These are phyloP conservation scores for Drosophila nr. perissopoda DNA, from an alignment of 2,888 invertebrate genomes.

Conservation along the genomic window DNA sequence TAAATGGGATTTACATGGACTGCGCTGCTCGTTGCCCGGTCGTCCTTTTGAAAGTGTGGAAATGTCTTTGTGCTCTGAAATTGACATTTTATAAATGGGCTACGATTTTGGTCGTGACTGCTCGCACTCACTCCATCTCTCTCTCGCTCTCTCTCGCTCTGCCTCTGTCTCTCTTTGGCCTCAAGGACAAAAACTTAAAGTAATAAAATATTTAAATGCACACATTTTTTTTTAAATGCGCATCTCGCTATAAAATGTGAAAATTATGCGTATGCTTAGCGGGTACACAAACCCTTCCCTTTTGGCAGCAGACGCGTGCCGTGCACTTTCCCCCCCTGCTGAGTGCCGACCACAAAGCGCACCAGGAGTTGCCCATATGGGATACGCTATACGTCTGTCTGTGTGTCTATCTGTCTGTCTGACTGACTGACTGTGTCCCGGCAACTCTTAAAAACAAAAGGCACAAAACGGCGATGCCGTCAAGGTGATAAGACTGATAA, in stretches of 20 bases:
- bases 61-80: slow-evolving; percentile 67
- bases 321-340: slow-evolving; percentile 54
- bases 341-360: slow-evolving; percentile 67
- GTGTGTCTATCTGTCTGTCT: neutral
- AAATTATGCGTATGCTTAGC: slow-evolving; percentile 71
- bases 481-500: slow-evolving; percentile 58
- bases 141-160: neutral
- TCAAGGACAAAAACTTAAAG: slow-evolving; percentile 59
- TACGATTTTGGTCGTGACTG: slow-evolving; percentile 33
- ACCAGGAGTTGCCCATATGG: slow-evolving; percentile 65
- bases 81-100: slow-evolving; percentile 82
- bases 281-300: slow-evolving; percentile 57
- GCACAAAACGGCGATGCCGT: slow-evolving; percentile 13
- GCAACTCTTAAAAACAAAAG: slow-evolving; percentile 39
- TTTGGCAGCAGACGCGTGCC: slow-evolving; percentile 59
- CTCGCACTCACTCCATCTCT: neutral
- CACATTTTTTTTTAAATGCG: slow-evolving; percentile 49
- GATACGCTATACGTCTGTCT: slow-evolving; percentile 1
- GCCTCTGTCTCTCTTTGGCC: neutral
- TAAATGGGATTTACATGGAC: slow-evolving; percentile 75
- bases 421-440: slow-evolving; percentile 20
- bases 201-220: slow-evolving; percentile 74
- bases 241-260: slow-evolving; percentile 61
- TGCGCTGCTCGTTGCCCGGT: slow-evolving; percentile 20
- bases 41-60: slow-evolving; percentile 58